A percentile compares a stretch with the other conserved stretches of the same genome.
These are phyloP conservation scores for Callosobruchus maculatus DNA, from an alignment of 2,888 invertebrate species.

Conservation along the genomic window DNA sequence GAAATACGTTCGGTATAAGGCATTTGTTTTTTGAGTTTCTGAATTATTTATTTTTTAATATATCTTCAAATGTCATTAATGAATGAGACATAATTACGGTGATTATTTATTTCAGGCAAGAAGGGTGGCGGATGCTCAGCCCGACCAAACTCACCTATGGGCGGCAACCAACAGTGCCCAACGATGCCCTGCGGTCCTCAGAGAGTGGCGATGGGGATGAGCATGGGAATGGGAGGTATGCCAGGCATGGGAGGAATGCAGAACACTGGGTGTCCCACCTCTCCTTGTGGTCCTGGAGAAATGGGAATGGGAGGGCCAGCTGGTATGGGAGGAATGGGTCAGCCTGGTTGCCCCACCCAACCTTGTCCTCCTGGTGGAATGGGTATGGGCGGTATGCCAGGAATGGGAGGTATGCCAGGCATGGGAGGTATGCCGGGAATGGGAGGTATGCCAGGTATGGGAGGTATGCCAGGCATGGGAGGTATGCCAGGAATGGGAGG, in stretches of 20 bases:
- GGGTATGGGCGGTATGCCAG: conserved; percentile 4
- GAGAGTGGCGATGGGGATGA: background rate
- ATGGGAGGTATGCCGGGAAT: too few species aligned
- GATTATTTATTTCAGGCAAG: background rate
- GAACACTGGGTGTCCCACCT: conserved; percentile 12
- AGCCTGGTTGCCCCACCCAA: background rate
- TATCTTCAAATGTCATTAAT: too few species aligned
- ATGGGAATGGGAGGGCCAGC: background rate
- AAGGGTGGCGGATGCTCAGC: background rate
- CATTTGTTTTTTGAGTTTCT: too few species aligned
- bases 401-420: too few species aligned
- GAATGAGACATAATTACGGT: too few species aligned
- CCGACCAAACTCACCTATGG: background rate
- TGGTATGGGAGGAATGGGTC: conserved; percentile 7
- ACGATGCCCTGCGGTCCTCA: background rate
- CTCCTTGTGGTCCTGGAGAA: conserved; percentile 18
- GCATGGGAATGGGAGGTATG: background rate
- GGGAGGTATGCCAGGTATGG: too few species aligned
- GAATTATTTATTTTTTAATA: too few species aligned
- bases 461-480: conserved; percentile 9
- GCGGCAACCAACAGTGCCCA: background rate
- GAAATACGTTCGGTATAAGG: too few species aligned
- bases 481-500: conserved; percentile 3
- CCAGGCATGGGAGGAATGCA: conserved; percentile 1
- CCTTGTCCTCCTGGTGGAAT: background rate